Evolutionary conservation across 1,140 invertebrate species (phyloP).

Genomic region (Cepaea nemoralis): DNA sequence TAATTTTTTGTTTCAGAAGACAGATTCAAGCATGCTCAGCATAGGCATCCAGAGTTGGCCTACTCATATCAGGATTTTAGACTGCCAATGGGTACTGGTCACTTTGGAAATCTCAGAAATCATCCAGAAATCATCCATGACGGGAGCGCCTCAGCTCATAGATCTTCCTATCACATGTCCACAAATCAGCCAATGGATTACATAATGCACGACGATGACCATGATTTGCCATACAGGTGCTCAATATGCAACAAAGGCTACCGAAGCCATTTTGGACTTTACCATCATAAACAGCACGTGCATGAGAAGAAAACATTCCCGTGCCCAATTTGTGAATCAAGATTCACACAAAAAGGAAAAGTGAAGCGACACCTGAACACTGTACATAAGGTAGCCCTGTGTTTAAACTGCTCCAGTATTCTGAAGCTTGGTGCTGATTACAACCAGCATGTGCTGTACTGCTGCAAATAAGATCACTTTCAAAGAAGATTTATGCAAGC

Average conservation of each 20-base stretch:
- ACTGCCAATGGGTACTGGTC: neutral
- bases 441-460: conserved; percentile 31
- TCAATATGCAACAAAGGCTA: conserved; percentile 30
- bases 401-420: neutral
- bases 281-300: conserved; percentile 8
- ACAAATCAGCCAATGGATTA: neutral
- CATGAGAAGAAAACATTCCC: conserved; percentile 27
- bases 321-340: conserved; percentile 34
- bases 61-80: neutral
- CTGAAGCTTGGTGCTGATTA: conserved; percentile 21
- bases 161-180: neutral
- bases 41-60: neutral
- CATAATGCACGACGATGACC: neutral
- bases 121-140: neutral
- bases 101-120: neutral
- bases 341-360: conserved; percentile 21
- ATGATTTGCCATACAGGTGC: conserved; percentile 15
- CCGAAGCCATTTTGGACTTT: conserved; percentile 11
- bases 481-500: no score
- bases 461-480: no score
- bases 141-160: neutral
- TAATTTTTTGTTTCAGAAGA: conserved; percentile 1
- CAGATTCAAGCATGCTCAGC: neutral
- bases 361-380: conserved; percentile 25
- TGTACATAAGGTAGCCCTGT: conserved; percentile 6